Evolutionary conservation across 2,113 vertebrate species (phyloP), one percentile per base, ranked within the genome.

Genomic region (Pardalotus punctatus): DNA sequence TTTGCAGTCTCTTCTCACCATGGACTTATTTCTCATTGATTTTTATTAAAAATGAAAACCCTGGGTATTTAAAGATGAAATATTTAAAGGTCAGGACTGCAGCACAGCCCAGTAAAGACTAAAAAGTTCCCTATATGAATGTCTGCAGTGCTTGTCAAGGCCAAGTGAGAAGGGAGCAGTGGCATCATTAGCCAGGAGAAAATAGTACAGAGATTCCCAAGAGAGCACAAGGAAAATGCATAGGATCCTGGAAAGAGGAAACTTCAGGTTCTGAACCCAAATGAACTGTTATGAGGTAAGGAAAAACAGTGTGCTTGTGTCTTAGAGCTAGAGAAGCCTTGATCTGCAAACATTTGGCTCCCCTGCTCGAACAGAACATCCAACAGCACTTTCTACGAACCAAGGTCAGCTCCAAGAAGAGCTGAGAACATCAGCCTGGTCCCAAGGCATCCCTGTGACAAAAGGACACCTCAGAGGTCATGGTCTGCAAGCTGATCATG

Each of bases 1-100:
- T 94, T 94, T 97, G 81, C 88, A 73, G 71, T 40, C 38, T 86
- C 62, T 83, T 79, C 65, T 92, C 67, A 86, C 71, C 56, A 40
- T 36, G 45, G 92, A 73, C 90, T 93, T 73, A 76, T 33, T 90
- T 94, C 56, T 74, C 93, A 74, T 45, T 88, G 93, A 91, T 95
- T 97, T 92, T 82, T 93, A 94, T 88, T 93, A 91, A 77, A 95
- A 93, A 66, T 70, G 79, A 96, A 96, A 92, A 92, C 67, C 66
- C 71, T 73, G 40, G 17, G 25, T 92, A 88, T 95, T 95, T 96
- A 92, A 92, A 95, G 86, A 90, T 58, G 86, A 92, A 83, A 72
- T 83, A 58, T 88, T 93, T 96, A 96, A 96, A 96, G 94, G 95
- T 96, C 94, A 97, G 88, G 72, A 90, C 56, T 64, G 72, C 94